Conservation (phyloP, 1,140 invertebrate genomes). For the Harlomillsia oculata region DNA sequence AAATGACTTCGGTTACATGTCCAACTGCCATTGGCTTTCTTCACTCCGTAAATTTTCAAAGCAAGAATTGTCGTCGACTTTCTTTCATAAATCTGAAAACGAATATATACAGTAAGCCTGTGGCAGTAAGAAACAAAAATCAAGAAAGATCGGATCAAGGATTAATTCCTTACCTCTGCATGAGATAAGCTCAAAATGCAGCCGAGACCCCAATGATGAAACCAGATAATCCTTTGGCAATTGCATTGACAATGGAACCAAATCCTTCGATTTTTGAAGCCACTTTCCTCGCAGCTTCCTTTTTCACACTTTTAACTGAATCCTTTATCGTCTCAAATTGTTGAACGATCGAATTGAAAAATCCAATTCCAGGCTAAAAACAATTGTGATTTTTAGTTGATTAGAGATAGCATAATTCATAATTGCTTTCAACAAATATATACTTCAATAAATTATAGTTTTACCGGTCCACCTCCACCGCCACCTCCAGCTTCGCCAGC, state of each 20-base stretch:
- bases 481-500: background rate
- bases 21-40: too few species aligned
- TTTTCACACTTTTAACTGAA: constrained; percentile 2
- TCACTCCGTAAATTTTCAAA: too few species aligned
- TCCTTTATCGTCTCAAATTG: constrained; percentile 5
- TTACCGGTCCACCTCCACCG: background rate
- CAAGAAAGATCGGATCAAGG: too few species aligned
- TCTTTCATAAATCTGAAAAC: too few species aligned
- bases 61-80: too few species aligned
- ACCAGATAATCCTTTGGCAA: constrained; percentile 5
- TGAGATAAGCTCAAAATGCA: background rate
- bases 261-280: constrained; percentile 8
- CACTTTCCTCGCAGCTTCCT: constrained; percentile 5
- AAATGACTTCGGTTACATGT: too few species aligned
- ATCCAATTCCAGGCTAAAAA: background rate
- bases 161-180: too few species aligned
- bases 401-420: too few species aligned
- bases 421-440: too few species aligned
- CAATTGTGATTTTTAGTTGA: too few species aligned
- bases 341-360: constrained; percentile 1
- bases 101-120: too few species aligned
- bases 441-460: background rate
- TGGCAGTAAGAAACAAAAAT: too few species aligned
- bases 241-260: constrained; percentile 4
- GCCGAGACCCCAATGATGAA: constrained; percentile 2